These are phyloP conservation scores for Rhagium mordax DNA, from an alignment of 2,888 invertebrate species.

Conservation along the genomic window DNA sequence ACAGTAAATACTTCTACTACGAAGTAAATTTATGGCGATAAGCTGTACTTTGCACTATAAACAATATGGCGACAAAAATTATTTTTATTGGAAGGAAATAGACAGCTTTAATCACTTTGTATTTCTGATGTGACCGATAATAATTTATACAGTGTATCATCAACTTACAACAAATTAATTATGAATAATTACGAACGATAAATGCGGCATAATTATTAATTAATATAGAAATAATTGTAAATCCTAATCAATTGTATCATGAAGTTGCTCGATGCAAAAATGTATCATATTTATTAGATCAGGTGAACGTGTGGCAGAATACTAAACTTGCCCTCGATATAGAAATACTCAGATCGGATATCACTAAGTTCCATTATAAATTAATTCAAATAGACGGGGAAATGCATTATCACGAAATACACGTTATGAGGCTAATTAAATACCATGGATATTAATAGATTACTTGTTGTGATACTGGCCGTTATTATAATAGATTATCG, in stretches of 20 bases:
- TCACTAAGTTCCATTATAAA: conserved; percentile 35
- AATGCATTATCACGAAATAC: conserved; percentile 38
- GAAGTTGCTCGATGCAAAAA: not conserved
- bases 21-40: not conserved
- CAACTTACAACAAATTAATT: not conserved
- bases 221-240: not conserved
- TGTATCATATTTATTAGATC: not conserved
- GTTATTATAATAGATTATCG: not conserved
- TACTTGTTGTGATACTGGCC: conserved; percentile 1
- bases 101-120: conserved; percentile 1
- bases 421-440: conserved; percentile 13
- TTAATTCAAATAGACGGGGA: conserved; percentile 46
- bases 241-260: not conserved
- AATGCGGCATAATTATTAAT: too few species aligned
- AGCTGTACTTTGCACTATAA: not conserved
- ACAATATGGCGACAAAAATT: not conserved
- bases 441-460: conserved; percentile 10
- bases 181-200: conserved; percentile 13
- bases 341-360: not conserved
- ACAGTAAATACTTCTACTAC: too few species aligned
- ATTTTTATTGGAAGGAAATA: not conserved
- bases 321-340: not conserved
- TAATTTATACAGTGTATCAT: not conserved
- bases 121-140: not conserved
- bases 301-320: not conserved